Evolutionary conservation across 2,113 vertebrate species (phyloP).

Genomic region (Ceyx margarethae): DNA sequence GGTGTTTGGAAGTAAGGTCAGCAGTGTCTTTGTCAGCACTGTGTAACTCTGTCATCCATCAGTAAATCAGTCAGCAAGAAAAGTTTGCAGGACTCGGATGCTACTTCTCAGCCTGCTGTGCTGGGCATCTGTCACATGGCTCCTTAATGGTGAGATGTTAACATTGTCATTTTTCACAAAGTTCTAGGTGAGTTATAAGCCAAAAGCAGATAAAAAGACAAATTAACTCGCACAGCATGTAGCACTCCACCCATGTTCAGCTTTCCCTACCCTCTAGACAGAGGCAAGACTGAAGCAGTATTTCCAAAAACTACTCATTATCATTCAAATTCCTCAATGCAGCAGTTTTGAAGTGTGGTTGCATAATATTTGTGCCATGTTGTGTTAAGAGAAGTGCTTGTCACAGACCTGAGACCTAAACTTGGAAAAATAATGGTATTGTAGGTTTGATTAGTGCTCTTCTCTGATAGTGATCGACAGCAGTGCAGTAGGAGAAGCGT

Average conservation of each 20-base stretch:
- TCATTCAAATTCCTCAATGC: neutral
- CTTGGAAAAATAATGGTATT: slow-evolving; percentile 17
- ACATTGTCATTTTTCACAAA: slow-evolving; percentile 41
- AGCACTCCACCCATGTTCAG: neutral
- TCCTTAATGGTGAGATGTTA: slow-evolving; percentile 37
- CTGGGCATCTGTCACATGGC: slow-evolving; percentile 35
- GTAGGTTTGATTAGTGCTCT: slow-evolving; percentile 12
- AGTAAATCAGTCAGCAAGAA: neutral
- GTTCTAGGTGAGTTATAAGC: slow-evolving; percentile 8
- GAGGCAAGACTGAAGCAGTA: neutral
- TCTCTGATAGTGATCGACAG: neutral
- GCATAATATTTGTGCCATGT: slow-evolving; percentile 26
- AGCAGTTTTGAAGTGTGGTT: neutral
- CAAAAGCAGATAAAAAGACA: slow-evolving; percentile 34
- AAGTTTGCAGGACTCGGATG: slow-evolving; percentile 34
- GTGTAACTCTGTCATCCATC: slow-evolving; percentile 6
- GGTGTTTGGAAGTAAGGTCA: neutral
- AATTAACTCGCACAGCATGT: neutral
- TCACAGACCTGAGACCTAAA: neutral
- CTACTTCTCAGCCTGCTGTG: slow-evolving; percentile 26
- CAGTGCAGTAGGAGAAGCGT: slow-evolving; percentile 45
- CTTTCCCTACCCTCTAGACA: neutral
- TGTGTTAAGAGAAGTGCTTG: neutral
- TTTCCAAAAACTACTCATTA: neutral
- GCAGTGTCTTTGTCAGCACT: neutral